phyloP scores from a whole-genome alignment of 1,140 invertebrate genomes.

The Drosophila nigromelanica region DNA sequence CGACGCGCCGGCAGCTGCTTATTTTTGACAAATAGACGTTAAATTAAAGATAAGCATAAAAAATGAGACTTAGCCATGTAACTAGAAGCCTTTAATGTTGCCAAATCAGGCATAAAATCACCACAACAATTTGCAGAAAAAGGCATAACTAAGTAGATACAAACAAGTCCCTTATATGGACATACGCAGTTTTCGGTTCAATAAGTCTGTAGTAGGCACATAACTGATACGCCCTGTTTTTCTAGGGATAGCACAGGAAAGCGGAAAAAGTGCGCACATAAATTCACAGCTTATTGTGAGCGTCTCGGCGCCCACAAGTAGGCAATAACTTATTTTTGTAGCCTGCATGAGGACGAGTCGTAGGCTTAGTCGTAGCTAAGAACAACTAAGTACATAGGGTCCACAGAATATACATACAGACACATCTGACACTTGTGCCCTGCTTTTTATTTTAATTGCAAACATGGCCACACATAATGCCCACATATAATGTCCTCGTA shows the following conservation, averaged over 20 bases:
- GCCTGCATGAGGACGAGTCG: conserved; percentile 24
- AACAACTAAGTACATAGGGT: conserved; percentile 23
- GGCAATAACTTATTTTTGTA: conserved; percentile 73
- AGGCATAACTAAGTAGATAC: conserved; percentile 9
- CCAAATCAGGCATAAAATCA: conserved; percentile 41
- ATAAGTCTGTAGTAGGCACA: background rate
- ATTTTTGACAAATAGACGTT: conserved; percentile 27
- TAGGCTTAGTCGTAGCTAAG: conserved; percentile 13
- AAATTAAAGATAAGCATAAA: conserved; percentile 38
- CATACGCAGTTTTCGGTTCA: background rate
- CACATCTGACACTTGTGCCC: conserved; percentile 50
- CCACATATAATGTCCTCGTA: conserved; percentile 55
- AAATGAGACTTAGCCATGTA: conserved; percentile 20
- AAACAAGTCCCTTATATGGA: background rate
- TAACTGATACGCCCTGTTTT: conserved; percentile 1
- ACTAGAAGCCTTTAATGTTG: conserved; percentile 24
- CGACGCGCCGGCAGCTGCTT: conserved; percentile 18
- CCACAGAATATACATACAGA: conserved; percentile 11
- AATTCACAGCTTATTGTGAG: conserved; percentile 61
- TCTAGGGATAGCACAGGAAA: background rate
- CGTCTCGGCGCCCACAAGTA: conserved; percentile 56
- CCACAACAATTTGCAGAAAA: conserved; percentile 39
- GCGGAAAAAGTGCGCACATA: conserved; percentile 46
- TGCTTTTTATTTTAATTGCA: conserved; percentile 77
- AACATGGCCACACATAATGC: conserved; percentile 61